Evolutionary conservation across 92 coral and sea anemone species (phyloP).

Genomic region (Anthopleura xanthogrammica): DNA sequence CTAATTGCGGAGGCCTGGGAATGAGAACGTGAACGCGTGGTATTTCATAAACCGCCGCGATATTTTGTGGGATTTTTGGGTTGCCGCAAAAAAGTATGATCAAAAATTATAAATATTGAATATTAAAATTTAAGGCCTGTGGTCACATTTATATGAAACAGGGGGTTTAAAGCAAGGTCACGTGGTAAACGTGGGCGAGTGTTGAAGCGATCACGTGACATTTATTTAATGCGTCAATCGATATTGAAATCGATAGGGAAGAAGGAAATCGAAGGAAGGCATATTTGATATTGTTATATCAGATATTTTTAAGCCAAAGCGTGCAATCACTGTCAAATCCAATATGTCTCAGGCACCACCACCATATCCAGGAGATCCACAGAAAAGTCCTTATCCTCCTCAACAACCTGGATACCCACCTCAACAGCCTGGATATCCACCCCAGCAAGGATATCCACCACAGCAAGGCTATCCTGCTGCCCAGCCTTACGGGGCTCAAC

Average conservation of each 20-base stretch:
- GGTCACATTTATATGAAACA: neutral
- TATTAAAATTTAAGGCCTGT: neutral
- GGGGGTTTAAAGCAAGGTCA: neutral
- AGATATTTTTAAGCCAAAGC: neutral
- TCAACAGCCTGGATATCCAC: conserved; percentile 30
- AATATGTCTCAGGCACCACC: conserved; percentile 27
- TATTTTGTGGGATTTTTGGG: neutral
- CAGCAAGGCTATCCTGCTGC: neutral
- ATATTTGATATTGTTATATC: neutral
- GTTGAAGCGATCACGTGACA: conserved; percentile 13
- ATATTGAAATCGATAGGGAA: neutral
- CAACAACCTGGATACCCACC: conserved; percentile 35
- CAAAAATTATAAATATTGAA: neutral
- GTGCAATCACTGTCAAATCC: neutral
- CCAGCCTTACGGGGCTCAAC: conserved; percentile 11
- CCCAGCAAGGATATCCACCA: conserved; percentile 37
- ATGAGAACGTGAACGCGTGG: too few relatives aligned
- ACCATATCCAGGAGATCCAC: conserved; percentile 18
- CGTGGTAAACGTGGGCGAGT: conserved; percentile 8
- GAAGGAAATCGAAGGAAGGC: neutral
- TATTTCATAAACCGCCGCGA: too few relatives aligned
- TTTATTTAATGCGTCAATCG: conserved; percentile 9
- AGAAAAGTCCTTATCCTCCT: conserved; percentile 20
- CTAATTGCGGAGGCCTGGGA: too few relatives aligned
- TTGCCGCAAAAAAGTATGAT: neutral